Percentiles rank a stretch among this genome's conserved stretches.
These are phyloP conservation scores for Dipus sagitta DNA, from an alignment of 2,797 vertebrate genomes.

Conservation along the genomic window DNA sequence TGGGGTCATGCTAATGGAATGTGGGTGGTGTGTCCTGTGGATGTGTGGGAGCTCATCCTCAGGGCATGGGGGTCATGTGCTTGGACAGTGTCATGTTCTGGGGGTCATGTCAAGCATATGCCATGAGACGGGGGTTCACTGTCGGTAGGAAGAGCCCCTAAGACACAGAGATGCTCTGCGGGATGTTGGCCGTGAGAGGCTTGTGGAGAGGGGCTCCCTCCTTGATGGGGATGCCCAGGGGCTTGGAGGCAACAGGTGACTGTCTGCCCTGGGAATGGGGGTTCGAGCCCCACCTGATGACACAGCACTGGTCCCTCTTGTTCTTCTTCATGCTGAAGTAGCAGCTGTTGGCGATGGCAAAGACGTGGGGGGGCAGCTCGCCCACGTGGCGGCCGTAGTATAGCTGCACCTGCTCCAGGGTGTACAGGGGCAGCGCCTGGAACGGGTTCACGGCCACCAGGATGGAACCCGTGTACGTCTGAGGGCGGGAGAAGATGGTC, in stretches of 20 bases:
- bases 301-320: constrained; percentile 94
- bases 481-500: constrained; percentile 38
- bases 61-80: not conserved
- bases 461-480: constrained; percentile 99
- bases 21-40: not conserved
- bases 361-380: constrained; percentile 96
- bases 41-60: too few species aligned
- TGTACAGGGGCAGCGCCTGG: constrained; percentile 96
- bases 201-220: not conserved
- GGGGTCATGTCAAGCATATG: not conserved
- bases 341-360: constrained; percentile 96
- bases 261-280: not conserved
- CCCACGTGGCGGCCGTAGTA: constrained; percentile 94
- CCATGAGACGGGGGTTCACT: too few species aligned
- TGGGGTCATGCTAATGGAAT: too few species aligned
- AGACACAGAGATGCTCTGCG: fast-evolving
- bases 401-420: constrained; percentile 92
- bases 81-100: not conserved
- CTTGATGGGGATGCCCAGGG: not conserved
- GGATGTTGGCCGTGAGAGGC: not conserved
- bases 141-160: not conserved
- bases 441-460: constrained; percentile 98
- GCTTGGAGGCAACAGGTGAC: not conserved
- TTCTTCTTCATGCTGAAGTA: constrained; percentile 97
- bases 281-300: constrained; percentile 93